A percentile compares a stretch with the other conserved stretches of the same genome.
Evolutionary conservation across 2,888 invertebrate genomes (phyloP).

Genomic region (Cephus spinipes): DNA sequence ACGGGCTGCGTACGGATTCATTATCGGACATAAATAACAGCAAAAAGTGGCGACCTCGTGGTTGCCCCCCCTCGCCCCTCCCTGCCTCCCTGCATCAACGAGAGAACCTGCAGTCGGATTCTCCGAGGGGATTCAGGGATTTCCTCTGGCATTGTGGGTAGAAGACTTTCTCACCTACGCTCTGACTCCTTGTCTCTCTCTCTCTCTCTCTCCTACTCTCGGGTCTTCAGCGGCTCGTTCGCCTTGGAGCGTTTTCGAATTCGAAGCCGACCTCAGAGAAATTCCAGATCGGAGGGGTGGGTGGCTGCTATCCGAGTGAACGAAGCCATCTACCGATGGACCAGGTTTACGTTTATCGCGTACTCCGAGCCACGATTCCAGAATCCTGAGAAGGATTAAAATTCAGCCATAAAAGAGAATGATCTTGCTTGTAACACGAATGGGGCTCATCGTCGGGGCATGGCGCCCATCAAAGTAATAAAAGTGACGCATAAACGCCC

Average conservation of each 20-base stretch:
- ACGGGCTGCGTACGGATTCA: constrained; percentile 47
- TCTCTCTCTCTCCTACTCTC: not conserved
- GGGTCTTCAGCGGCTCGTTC: not conserved
- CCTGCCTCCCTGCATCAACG: too few relatives aligned
- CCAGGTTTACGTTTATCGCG: constrained; percentile 7
- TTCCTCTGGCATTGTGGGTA: too few relatives aligned
- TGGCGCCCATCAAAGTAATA: constrained; percentile 38
- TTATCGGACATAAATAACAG: constrained; percentile 54
- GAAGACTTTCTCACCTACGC: too few relatives aligned
- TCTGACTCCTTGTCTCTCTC: too few relatives aligned
- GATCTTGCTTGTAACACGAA: constrained; percentile 37
- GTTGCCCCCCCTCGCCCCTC: constrained; percentile 6
- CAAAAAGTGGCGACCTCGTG: constrained; percentile 44
- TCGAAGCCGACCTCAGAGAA: not conserved
- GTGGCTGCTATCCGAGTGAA: not conserved
- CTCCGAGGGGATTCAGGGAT: too few relatives aligned
- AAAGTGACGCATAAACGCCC: constrained; percentile 45
- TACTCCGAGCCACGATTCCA: constrained; percentile 28
- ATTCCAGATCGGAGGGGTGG: too few relatives aligned
- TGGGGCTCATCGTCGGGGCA: constrained; percentile 28
- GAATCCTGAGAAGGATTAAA: constrained; percentile 35
- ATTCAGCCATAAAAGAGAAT: constrained; percentile 47
- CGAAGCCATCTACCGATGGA: not conserved
- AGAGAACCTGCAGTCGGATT: too few relatives aligned
- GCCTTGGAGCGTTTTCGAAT: not conserved